Evolutionary conservation across 2,113 vertebrate genomes (phyloP).

Genomic region (Petroica traversi): DNA sequence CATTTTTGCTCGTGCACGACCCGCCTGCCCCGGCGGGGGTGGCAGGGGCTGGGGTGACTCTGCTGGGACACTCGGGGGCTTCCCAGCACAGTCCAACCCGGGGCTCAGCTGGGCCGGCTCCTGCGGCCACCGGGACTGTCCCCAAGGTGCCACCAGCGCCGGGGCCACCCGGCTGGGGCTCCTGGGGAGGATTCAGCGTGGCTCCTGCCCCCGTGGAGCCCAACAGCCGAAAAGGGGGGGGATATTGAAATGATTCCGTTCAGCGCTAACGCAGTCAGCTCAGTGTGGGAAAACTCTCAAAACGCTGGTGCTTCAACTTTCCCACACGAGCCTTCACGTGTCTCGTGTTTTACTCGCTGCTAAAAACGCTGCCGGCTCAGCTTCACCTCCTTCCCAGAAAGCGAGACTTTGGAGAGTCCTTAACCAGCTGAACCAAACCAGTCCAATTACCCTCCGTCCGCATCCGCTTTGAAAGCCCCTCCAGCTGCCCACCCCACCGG

Average conservation of each 20-base stretch:
- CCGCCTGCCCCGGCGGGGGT: accelerated
- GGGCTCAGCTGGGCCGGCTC: not conserved
- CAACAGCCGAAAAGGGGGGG: not conserved
- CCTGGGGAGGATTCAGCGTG: not conserved
- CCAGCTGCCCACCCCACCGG: not conserved
- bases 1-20: not conserved
- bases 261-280: accelerated
- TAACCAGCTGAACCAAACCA: not conserved
- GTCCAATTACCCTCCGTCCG: not conserved
- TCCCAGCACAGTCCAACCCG: accelerated
- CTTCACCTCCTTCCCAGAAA: not conserved
- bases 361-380: not conserved
- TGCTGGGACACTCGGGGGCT: not conserved
- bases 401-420: not conserved
- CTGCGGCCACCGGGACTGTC: accelerated
- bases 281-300: not conserved
- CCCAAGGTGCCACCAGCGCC: not conserved
- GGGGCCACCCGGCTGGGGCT: not conserved
- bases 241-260: accelerated
- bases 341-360: not conserved
- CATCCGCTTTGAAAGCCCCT: not conserved
- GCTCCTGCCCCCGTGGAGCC: not conserved
- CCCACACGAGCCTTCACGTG: not conserved
- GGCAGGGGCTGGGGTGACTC: not conserved
- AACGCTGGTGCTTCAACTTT: not conserved